Base-by-base conservation (phyloP, 2,113 vertebrate species). In the Bucco capensis region DNA sequence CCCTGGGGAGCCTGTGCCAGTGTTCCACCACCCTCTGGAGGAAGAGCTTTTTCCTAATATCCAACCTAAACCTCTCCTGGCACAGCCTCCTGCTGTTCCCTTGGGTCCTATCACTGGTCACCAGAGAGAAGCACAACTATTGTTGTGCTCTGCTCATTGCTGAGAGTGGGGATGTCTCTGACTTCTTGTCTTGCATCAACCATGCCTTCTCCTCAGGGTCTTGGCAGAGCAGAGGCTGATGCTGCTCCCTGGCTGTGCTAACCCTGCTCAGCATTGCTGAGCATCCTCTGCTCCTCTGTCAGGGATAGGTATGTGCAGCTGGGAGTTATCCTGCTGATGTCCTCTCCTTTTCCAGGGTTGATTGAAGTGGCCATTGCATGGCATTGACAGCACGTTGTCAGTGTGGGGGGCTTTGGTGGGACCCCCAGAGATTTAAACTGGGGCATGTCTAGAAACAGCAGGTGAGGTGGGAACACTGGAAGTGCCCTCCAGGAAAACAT, bases 321-420 rank as follows among this genome's bases (percentile, higher is more conserved):
- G n/a, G 27, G 42, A 30, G 19, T n/a, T 40, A 3, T 50, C 27
- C 69, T 2, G 0, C 22, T 1, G 0, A 3, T 6, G 2, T 14
- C 53, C 5, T 11, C 30, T 25, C 38, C 15, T 61, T 8, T 42
- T 21, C 33, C 14, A 1, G 65, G 16, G 6, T n/a, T 22, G 19
- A 15, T 2, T 2, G 38, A 23, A 31, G 33, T 2, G 28, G 14
- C 27, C 19, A 0, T 0, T 15, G 40, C 25, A 4, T 23, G 3
- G 30, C 25, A 5, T 27, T 14, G 6, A 28, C 1, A 3, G 6
- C 12, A 4, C 6, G 27, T 19, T 6, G 60, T n/a, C 12, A 0
- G 14, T 7, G 54, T 2, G 5, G 7, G 25, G 7, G 5, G 44
- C 56, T 27, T 28, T 47, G 61, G 40, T 2, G 37, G 56, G 28